A percentile compares a stretch with the other conserved stretches of the same genome.
phyloP scores from a whole-genome alignment of 2,113 vertebrate genomes.

The Ammospiza caudacuta region DNA sequence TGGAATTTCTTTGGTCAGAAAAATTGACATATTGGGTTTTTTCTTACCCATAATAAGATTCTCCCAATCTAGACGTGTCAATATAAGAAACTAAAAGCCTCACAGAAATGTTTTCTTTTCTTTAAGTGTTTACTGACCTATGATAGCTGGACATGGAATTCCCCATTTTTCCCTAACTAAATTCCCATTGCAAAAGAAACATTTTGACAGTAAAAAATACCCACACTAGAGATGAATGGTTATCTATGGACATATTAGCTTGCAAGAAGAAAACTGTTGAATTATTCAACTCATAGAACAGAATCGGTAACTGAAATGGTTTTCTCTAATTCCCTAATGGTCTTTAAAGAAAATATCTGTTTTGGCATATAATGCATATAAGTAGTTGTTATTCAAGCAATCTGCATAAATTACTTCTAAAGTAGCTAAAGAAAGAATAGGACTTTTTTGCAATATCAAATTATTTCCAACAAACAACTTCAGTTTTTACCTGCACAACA shows the following conservation, averaged over 20 bases:
- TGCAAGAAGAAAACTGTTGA: background rate
- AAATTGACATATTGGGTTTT: rapidly evolving
- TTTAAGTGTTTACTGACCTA: background rate
- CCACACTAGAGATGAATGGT: background rate
- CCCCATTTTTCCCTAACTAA: background rate
- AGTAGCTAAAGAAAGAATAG: background rate
- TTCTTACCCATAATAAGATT: background rate
- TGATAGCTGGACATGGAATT: background rate
- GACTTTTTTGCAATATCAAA: background rate
- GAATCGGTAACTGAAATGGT: background rate
- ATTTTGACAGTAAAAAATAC: background rate
- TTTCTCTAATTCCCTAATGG: background rate
- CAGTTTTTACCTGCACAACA: background rate
- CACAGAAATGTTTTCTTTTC: background rate
- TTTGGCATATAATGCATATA: background rate
- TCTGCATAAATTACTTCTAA: background rate
- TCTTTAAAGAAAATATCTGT: background rate
- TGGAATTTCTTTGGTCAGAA: background rate
- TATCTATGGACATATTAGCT: background rate
- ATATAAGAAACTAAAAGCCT: background rate
- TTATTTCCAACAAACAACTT: background rate
- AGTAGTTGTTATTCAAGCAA: background rate
- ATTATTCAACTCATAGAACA: background rate
- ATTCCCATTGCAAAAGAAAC: background rate
- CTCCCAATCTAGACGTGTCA: background rate